Base-by-base conservation (phyloP, 1,140 invertebrate species). In the Heliconius hermathena region DNA sequence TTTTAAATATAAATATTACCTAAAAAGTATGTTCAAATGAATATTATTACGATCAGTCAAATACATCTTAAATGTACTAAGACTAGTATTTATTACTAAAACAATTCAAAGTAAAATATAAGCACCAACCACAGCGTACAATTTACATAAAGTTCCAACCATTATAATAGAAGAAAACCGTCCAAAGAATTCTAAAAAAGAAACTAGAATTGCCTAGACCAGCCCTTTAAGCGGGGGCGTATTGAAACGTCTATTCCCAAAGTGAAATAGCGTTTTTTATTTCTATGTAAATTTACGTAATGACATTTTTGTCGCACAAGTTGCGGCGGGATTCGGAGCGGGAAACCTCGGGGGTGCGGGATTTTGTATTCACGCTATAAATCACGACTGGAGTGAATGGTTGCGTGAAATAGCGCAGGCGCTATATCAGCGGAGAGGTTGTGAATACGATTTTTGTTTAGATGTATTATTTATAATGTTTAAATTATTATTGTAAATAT, bases 271-370 rank as follows among this genome's bases (percentile, higher is more conserved):
- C 71, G 74, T 81, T 90, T 93, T 93, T 94, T 94, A 92, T 94
- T 94, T 90, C 90, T 91, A 90, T 89, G 88, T 85, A 90, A 93
- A 94, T 94, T 93, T 92, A 90, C 91, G 93, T 94, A 95, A 95
- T 94, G 93, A 94, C 91, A 93, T 93, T 94, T 94, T 95, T 93
- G 90, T 91, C 90, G 90, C 87, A 84, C 85, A 80, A 89, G 83
- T 89, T 88, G 88, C 79, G 88, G 86, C 74, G 74, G 89, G 89
- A 91, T 92, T 92, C 90, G 92, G 81, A 82, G 85, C 86, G 82
- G 81, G 76, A 81, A 86, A 84, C 88, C 89, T 89, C 89, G 74
- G 81, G 85, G 87, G 88, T 81, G n/a, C n/a, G 82, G 73, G 52
- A 66, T 52, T 60, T 46, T 78, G 82, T 66, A 79, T 83, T 74